phyloP scores from a whole-genome alignment of 2,888 invertebrate genomes.

The Monochamus alternatus region DNA sequence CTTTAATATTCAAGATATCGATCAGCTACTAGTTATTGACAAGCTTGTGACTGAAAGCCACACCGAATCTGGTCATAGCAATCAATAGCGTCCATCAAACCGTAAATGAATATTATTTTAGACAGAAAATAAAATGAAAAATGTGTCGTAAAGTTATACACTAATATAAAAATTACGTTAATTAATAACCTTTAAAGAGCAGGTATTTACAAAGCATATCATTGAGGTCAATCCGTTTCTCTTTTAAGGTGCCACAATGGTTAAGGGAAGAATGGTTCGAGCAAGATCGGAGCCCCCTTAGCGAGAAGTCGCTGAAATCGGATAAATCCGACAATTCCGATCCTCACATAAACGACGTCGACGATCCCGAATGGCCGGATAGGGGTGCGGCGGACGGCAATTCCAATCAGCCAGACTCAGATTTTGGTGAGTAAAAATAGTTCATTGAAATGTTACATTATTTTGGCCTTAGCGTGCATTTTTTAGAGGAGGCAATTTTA shows the following conservation, averaged over 20 bases:
- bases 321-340: constrained; percentile 71
- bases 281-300: constrained; percentile 66
- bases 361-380: constrained; percentile 81
- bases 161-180: too few species aligned
- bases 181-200: too few species aligned
- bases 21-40: background rate
- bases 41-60: background rate
- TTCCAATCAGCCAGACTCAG: constrained; percentile 90
- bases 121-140: background rate
- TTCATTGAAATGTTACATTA: too few species aligned
- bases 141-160: too few species aligned
- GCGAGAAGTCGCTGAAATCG: constrained; percentile 66
- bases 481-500: too few species aligned
- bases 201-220: background rate
- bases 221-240: constrained; percentile 4
- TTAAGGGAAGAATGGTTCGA: constrained; percentile 78
- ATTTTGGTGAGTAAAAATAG: constrained; percentile 81
- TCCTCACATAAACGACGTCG: constrained; percentile 72
- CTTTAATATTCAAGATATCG: background rate
- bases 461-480: too few species aligned
- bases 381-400: constrained; percentile 88
- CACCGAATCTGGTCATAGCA: background rate
- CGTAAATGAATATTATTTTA: too few species aligned
- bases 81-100: too few species aligned
- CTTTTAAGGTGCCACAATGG: constrained; percentile 81